These are phyloP conservation scores for Trogon melanurus DNA, from an alignment of 2,113 vertebrate species.

Conservation along the genomic window DNA sequence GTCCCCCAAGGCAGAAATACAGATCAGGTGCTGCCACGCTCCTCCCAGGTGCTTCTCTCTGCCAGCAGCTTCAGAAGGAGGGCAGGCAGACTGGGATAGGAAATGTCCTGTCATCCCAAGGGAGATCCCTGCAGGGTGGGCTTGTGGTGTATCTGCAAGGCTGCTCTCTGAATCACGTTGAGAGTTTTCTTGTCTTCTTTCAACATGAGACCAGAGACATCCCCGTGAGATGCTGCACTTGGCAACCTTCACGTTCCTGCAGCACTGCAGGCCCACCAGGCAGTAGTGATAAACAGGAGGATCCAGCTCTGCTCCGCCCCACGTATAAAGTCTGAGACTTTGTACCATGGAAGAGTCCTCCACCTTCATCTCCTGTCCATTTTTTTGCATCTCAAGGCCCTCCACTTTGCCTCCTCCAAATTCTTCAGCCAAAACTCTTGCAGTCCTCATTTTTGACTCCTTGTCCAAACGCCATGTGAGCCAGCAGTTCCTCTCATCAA, in stretches of 20 bases:
- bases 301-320: background rate
- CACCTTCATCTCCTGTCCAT: background rate
- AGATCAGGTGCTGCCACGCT: background rate
- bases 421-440: background rate
- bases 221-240: background rate
- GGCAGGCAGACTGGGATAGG: background rate
- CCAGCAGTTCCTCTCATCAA: background rate
- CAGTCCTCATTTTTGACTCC: background rate
- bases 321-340: background rate
- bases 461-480: background rate
- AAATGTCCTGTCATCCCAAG: background rate
- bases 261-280: background rate
- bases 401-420: background rate
- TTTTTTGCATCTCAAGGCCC: background rate
- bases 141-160: background rate
- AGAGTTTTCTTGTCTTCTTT: background rate
- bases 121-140: background rate
- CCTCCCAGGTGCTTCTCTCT: background rate
- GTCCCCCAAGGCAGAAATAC: background rate
- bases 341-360: background rate
- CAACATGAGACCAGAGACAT: background rate
- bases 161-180: background rate
- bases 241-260: background rate
- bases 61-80: background rate
- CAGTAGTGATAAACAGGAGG: accelerated